These are phyloP conservation scores for Cheilosia urbana DNA, from an alignment of 2,888 invertebrate species.

Conservation along the genomic window DNA sequence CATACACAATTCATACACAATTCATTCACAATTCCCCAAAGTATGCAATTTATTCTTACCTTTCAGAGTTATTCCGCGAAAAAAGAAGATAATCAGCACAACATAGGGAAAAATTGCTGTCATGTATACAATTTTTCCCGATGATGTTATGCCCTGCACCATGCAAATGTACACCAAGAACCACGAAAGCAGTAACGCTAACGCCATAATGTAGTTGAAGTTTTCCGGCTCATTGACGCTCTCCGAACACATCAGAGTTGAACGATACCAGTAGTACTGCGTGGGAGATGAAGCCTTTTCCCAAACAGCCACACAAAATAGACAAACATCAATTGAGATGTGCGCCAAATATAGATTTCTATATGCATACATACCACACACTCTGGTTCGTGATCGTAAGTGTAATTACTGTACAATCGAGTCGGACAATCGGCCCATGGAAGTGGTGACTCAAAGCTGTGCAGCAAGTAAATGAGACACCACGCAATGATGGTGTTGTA, in stretches of 20 bases:
- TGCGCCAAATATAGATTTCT: slow-evolving; percentile 12
- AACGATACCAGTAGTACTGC: slow-evolving; percentile 97
- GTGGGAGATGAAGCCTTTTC: slow-evolving; percentile 92
- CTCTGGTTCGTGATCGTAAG: slow-evolving; percentile 91
- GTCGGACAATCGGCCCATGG: slow-evolving; percentile 97
- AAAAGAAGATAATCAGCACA: slow-evolving; percentile 97
- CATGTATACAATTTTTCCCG: slow-evolving; percentile 97
- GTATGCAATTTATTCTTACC: slow-evolving; percentile 84
- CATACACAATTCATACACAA: too few relatives aligned
- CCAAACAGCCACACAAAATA: slow-evolving; percentile 2
- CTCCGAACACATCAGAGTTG: slow-evolving; percentile 94
- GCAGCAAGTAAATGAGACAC: slow-evolving; percentile 97
- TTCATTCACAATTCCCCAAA: too few relatives aligned
- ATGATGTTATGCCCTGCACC: slow-evolving; percentile 98
- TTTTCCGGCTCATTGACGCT: slow-evolving; percentile 93
- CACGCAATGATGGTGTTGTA: slow-evolving; percentile 99
- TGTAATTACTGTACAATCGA: slow-evolving; percentile 90
- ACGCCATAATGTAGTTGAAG: slow-evolving; percentile 96
- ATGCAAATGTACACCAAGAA: slow-evolving; percentile 97
- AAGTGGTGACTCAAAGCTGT: slow-evolving; percentile 95
- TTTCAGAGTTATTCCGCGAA: slow-evolving; percentile 94
- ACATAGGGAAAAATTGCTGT: slow-evolving; percentile 98
- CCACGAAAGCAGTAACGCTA: slow-evolving; percentile 95
- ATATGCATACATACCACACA: slow-evolving; percentile 87
- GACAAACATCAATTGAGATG: slow-evolving; percentile 17